Evolutionary conservation across 2,888 invertebrate species (phyloP).

Genomic region (Mactromeris polynyma): DNA sequence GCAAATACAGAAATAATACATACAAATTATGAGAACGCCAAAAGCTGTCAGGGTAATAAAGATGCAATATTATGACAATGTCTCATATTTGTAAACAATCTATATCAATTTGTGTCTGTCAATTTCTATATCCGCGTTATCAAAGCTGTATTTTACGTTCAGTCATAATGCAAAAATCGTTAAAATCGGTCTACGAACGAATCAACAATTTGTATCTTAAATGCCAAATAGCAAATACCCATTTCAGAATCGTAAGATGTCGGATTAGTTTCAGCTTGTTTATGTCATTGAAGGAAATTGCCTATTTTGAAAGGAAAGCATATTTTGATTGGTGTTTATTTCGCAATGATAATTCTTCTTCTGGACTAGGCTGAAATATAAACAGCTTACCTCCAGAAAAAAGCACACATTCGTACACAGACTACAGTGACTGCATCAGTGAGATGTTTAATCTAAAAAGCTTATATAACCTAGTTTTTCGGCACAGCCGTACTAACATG

Average conservation of each 20-base stretch:
- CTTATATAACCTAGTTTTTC: too few species aligned
- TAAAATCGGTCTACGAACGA: not conserved
- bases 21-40: not conserved
- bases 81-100: conserved; percentile 20
- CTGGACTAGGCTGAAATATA: too few species aligned
- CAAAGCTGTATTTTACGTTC: not conserved
- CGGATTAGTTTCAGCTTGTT: not conserved
- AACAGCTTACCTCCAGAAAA: too few species aligned
- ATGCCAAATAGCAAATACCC: not conserved
- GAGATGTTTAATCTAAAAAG: too few species aligned
- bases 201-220: not conserved
- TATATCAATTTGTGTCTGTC: conserved; percentile 15
- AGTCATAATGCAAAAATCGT: not conserved
- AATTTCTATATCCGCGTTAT: not conserved
- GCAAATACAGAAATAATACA: not conserved
- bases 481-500: too few species aligned
- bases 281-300: not conserved
- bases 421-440: too few species aligned
- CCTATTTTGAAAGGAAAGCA: too few species aligned
- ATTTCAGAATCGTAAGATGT: not conserved
- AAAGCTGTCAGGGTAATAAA: not conserved
- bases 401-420: too few species aligned
- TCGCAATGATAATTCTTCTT: too few species aligned
- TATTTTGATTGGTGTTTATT: too few species aligned
- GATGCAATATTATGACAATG: not conserved